A percentile compares a stretch with the other conserved stretches of the same genome.
Conservation (phyloP, 2,797 vertebrate genomes). For the Parotocinclus haroldoi region DNA sequence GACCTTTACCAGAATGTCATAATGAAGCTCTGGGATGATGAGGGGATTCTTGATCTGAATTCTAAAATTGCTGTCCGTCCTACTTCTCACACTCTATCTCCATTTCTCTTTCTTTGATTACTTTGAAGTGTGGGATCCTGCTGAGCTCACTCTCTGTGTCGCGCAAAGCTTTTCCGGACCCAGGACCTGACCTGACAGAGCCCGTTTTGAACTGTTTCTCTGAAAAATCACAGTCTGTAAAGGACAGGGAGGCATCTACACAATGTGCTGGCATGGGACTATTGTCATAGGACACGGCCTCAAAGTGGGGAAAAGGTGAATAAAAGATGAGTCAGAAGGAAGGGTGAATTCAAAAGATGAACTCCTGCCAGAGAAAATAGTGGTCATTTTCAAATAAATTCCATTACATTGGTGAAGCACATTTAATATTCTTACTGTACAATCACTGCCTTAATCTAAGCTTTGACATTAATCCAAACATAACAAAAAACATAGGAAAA, state of each 20-base stretch:
- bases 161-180: conserved; percentile 49
- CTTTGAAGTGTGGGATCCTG: conserved; percentile 52
- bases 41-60: conserved; percentile 21
- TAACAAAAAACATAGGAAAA: no score
- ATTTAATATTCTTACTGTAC: no score
- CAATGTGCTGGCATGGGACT: conserved; percentile 36
- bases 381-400: neutral
- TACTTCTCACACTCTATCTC: conserved; percentile 20
- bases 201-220: conserved; percentile 42
- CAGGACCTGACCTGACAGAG: conserved; percentile 39
- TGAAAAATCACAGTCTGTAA: conserved; percentile 40
- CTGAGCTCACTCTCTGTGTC: conserved; percentile 49
- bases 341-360: conserved; percentile 20
- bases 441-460: no score
- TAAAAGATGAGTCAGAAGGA: conserved; percentile 15
- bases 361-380: conserved; percentile 5
- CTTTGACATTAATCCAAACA: no score
- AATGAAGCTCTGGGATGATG: conserved; percentile 6
- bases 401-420: no score
- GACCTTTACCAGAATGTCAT: conserved; percentile 10
- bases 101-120: conserved; percentile 40
- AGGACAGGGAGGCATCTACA: conserved; percentile 28
- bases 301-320: conserved; percentile 21
- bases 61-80: conserved; percentile 7
- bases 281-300: conserved; percentile 25